These are phyloP conservation scores for Lepus timidus DNA, from an alignment of 2,113 vertebrate genomes.

Conservation along the genomic window DNA sequence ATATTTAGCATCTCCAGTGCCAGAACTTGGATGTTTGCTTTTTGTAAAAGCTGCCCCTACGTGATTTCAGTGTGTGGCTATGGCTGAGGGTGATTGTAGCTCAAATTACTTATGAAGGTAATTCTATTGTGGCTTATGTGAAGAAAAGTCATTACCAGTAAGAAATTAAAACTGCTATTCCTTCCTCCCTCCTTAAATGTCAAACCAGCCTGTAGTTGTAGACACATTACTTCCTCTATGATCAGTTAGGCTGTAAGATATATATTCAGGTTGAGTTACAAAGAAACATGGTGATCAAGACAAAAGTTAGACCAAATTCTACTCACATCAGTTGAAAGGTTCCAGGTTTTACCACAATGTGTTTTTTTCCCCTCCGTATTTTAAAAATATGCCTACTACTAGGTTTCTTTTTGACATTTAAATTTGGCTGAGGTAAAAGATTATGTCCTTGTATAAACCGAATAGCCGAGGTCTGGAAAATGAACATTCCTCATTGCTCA, in stretches of 20 bases:
- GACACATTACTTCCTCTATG: neutral
- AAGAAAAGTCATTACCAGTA: neutral
- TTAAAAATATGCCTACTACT: neutral
- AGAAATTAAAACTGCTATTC: neutral
- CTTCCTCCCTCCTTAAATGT: neutral
- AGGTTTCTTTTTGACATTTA: neutral
- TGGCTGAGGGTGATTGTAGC: neutral
- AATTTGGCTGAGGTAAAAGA: neutral
- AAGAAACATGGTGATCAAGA: slow-evolving; percentile 2
- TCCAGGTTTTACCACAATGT: neutral
- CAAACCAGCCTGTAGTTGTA: neutral
- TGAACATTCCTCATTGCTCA: neutral
- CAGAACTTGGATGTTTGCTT: neutral
- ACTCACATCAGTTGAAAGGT: neutral
- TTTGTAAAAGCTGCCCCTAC: neutral
- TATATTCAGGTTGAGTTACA: neutral
- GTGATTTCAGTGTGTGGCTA: neutral
- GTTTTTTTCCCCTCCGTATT: neutral
- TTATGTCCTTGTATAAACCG: neutral
- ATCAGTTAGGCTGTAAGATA: neutral
- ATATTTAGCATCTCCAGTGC: neutral
- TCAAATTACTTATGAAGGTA: neutral
- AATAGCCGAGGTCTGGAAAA: neutral
- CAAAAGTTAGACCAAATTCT: neutral
- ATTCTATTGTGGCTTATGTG: neutral